phyloP scores from a whole-genome alignment of 2,888 invertebrate species.

The Molanna angustata region DNA sequence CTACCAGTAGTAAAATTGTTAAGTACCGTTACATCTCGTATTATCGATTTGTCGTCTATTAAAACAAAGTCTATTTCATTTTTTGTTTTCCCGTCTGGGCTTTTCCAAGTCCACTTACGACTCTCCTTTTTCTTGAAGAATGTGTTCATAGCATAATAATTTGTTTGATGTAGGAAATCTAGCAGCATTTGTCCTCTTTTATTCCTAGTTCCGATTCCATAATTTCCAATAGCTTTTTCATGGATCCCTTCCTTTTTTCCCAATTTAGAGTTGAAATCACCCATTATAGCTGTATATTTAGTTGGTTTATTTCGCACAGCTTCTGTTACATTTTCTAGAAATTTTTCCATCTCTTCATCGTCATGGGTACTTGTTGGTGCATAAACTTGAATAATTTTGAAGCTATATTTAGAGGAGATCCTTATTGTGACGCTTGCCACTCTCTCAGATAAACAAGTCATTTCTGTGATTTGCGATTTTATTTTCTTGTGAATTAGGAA shows the following conservation, averaged over 20 bases:
- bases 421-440: neutral
- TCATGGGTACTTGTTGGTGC: neutral
- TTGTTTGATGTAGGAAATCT: no score
- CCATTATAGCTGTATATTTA: neutral
- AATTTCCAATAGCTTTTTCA: neutral
- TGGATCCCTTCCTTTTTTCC: neutral
- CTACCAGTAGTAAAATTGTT: no score
- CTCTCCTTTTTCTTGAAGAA: no score
- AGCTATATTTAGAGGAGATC: neutral
- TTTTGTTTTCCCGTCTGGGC: no score
- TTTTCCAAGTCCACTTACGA: no score
- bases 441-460: slow-evolving; percentile 1
- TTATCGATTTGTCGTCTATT: no score
- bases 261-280: neutral
- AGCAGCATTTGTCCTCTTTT: no score
- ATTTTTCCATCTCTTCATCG: neutral
- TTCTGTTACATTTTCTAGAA: neutral
- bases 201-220: no score
- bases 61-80: no score
- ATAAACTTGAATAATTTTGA: neutral
- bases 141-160: no score
- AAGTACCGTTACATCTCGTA: no score
- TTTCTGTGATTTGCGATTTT: slow-evolving; percentile 3
- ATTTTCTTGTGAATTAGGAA: slow-evolving; percentile 3
- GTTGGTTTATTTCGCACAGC: neutral